Evolutionary conservation across 92 coral and sea anemone species (phyloP), one percentile per base, ranked within the genome.

Genomic region (Anthopleura xanthogrammica): DNA sequence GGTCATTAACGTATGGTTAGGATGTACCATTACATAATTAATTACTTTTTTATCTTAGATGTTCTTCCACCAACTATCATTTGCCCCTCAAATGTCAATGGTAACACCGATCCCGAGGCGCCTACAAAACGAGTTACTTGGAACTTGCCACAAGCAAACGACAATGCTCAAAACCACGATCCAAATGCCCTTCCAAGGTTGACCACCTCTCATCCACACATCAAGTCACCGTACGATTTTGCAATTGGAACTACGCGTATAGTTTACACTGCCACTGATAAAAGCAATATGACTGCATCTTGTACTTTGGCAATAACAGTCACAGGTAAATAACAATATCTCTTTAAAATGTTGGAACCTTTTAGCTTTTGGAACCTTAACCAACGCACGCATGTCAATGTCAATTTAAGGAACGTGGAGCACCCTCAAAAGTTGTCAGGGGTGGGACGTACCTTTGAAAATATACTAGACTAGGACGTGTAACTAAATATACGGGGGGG

Each of bases 211-310:
- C 97, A 92, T 4, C 91, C 89, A 12, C 76, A 83, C 60, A 88
- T 94, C 78, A 64, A 79, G 42, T 90, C 97, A 42, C 99, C 99
- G 0, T 87, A 94, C 82, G 91, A 91, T 82, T 96, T 96, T 79
- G 89, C 95, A 22, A 64, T 85, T 39, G 99, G 98, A 36, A 87
- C 87, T 2, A 93, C 94, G 12, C 89, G 91, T 54, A 92, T 94
- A 19, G 87, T 90, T 3, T 96, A 90, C 82, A 96, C 92, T 2
- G 99, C 94, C 2, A 91, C 94, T 8, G 99, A 96, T 78, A 88
- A 89, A 60, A 91, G 90, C 48, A 85, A 86, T 64, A 89, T 87
- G 50, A 86, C 85, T 2, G 88, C 89, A 52, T 88, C 93, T 23
- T 96, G 99, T 50, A 88, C 91, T 22, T 87, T 94, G 41, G 83